A percentile compares a stretch with the other conserved stretches of the same genome.
These are phyloP conservation scores for Entomyzon cyanotis DNA, from an alignment of 2,113 vertebrate species.

Conservation along the genomic window DNA sequence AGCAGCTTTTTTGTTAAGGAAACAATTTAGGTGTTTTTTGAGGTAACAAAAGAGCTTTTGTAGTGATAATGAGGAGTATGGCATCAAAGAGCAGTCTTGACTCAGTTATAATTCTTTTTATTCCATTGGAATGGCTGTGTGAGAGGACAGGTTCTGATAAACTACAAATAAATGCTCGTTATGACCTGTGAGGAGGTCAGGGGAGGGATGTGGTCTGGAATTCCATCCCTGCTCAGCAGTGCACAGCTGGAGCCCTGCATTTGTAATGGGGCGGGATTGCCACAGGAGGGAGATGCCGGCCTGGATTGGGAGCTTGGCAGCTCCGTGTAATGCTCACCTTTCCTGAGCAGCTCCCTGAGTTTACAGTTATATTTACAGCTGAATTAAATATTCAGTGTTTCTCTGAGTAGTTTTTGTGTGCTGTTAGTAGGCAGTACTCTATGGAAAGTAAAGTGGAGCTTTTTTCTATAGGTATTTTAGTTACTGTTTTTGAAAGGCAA, in stretches of 20 bases:
- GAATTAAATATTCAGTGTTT: constrained; percentile 38
- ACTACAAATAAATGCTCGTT: fast-evolving
- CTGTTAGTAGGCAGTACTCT: constrained; percentile 22
- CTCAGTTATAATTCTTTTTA: fast-evolving
- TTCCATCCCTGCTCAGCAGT: not conserved
- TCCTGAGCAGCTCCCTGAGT: not conserved
- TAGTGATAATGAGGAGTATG: not conserved
- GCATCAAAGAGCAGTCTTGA: not conserved
- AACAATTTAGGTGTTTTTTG: not conserved
- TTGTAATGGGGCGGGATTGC: not conserved
- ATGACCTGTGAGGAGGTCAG: not conserved
- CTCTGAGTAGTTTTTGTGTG: not conserved
- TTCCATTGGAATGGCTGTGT: not conserved
- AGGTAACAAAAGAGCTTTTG: not conserved
- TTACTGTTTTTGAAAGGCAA: constrained; percentile 4
- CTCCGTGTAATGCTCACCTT: not conserved
- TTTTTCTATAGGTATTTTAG: not conserved
- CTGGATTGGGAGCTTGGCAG: not conserved
- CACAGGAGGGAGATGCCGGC: constrained; percentile 50
- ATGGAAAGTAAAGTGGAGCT: not conserved
- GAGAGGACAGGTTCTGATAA: not conserved
- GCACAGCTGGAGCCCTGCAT: not conserved
- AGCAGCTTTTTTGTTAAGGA: not conserved
- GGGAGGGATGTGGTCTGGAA: not conserved
- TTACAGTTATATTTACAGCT: not conserved